Conservation (phyloP, 2,797 vertebrate species). For the Bothrops alternatus region DNA sequence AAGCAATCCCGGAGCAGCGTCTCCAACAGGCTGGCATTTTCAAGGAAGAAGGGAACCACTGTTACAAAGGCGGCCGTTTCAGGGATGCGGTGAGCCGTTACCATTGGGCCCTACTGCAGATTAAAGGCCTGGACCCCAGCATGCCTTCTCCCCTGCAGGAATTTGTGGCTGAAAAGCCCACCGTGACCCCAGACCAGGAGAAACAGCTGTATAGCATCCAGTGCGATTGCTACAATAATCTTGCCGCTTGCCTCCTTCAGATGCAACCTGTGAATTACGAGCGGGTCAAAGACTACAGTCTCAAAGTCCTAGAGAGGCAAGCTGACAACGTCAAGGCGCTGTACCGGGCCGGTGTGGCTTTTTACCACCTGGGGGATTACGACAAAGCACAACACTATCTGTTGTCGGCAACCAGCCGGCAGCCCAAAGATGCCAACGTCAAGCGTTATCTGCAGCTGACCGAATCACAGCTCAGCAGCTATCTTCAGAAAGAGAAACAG, state of each 20-base stretch:
- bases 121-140: constrained; percentile 80
- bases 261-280: constrained; percentile 78
- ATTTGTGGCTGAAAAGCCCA: constrained; percentile 70
- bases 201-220: constrained; percentile 76
- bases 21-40: constrained; percentile 77
- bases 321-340: constrained; percentile 83
- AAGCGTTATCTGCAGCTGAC: constrained; percentile 80
- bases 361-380: constrained; percentile 83
- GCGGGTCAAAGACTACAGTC: constrained; percentile 84
- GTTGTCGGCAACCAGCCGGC: constrained; percentile 73
- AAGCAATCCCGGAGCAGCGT: constrained; percentile 59
- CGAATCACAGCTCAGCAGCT: constrained; percentile 77
- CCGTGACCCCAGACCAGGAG: constrained; percentile 75
- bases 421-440: constrained; percentile 83
- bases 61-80: constrained; percentile 80
- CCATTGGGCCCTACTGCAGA: constrained; percentile 83
- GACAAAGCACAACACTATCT: constrained; percentile 79
- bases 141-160: constrained; percentile 72
- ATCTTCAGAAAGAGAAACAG: constrained; percentile 81
- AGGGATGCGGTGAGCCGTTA: constrained; percentile 84
- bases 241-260: constrained; percentile 88
- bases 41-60: constrained; percentile 82
- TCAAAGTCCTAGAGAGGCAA: constrained; percentile 79
- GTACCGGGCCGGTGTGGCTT: constrained; percentile 86
- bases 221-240: constrained; percentile 90